Base-by-base conservation (phyloP, 2,888 invertebrate species). In the Trachelus tabidus region DNA sequence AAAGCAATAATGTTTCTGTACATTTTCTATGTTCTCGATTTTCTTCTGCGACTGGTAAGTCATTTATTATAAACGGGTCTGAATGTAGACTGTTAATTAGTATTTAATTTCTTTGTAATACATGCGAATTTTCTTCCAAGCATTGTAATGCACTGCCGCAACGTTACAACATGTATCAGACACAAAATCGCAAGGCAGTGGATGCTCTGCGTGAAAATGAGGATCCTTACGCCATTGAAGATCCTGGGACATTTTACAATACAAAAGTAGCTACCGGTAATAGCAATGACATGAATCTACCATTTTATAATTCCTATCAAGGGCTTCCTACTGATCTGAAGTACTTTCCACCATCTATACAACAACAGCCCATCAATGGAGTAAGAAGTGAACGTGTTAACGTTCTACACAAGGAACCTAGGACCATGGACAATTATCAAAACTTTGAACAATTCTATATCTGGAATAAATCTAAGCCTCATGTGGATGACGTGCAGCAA, bases 1-100 rank as follows among this genome's bases (percentile, higher is more conserved):
- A 78, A 71, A 40, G 71, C 15, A 37, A 82, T 76, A 77, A 82
- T 82, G 81, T 78, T 82, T 78, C 79, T 77, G 34, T 69, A 73
- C 56, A 69, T 40, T 69, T 76, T 78, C 68, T 73, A 73, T 77
- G 74, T 77, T 77, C 73, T 82, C 15, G n/a, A 79, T 34, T 77
- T 73, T 68, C 73, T 79, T 74, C 68, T 75, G 23, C 69, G 77
- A 73, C 69, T 74, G 81, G 81, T 82, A 82, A 81, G 81, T 82
- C 75, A 56, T 56, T 40, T 56, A 23, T 56, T 56, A 23, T 23
- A 23, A 9, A 56, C 23, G 56, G 9, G 23, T 0, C 23, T 56
- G 9, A 56, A 23, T 9, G 23, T 56, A 56, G 56, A 56, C 56
- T 23, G 23, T 56, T 56, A 9, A 56, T 56, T 23, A 9, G 56